Evolutionary conservation across 1,140 invertebrate species (phyloP).

Genomic region (Dolichoris vasculosae): DNA sequence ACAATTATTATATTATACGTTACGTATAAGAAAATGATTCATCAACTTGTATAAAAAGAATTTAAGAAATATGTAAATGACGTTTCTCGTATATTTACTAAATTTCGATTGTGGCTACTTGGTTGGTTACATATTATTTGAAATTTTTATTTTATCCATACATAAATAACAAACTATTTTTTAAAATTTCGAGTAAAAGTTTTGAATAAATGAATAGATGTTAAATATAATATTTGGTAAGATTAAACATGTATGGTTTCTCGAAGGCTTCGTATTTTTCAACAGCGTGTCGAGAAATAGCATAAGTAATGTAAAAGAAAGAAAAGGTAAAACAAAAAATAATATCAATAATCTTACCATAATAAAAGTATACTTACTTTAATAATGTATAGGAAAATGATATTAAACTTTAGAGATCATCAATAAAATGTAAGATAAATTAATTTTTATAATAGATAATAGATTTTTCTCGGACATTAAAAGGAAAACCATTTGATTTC

Average conservation of each 20-base stretch:
- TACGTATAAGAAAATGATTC: not conserved
- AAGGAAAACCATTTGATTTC: no score
- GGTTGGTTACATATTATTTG: not conserved
- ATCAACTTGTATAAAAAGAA: not conserved
- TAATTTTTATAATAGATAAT: not conserved
- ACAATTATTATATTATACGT: not conserved
- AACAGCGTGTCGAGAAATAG: not conserved
- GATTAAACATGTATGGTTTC: not conserved
- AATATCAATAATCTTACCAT: not conserved
- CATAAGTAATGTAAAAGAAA: not conserved
- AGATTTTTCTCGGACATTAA: no score
- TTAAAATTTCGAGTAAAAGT: not conserved
- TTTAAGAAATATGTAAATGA: not conserved
- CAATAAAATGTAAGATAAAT: not conserved
- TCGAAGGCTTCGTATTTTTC: not conserved
- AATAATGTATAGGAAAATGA: not conserved
- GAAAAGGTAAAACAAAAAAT: no score
- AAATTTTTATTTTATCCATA: not conserved
- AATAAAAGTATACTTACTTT: not conserved
- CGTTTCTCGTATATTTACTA: not conserved
- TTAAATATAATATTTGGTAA: not conserved
- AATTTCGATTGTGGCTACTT: not conserved
- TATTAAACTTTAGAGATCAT: not conserved
- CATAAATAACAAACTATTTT: not conserved
- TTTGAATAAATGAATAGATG: not conserved